Percentiles rank a stretch among this genome's conserved stretches.
Conservation (phyloP, 2,113 vertebrate genomes). For the Amblyopsis rosae region DNA sequence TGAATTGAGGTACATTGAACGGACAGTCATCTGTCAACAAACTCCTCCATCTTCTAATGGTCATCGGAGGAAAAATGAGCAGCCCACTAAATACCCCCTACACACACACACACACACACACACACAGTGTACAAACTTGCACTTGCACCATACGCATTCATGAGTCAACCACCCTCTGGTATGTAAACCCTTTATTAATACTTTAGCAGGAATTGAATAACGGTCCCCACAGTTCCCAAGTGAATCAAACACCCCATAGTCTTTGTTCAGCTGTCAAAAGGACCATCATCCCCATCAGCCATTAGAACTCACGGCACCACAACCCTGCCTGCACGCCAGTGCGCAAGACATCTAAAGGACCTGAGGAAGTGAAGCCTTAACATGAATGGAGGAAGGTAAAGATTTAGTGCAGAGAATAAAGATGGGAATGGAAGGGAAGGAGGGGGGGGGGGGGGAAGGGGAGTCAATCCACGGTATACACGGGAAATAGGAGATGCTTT, state of each 20-base stretch:
- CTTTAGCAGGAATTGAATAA: conserved; percentile 77
- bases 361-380: conserved; percentile 19
- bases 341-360: conserved; percentile 9
- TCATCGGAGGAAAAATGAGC: conserved; percentile 55
- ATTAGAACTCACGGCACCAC: conserved; percentile 22
- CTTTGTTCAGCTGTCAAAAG: conserved; percentile 64
- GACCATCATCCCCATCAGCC: conserved; percentile 7
- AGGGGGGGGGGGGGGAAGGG: conserved; percentile 12
- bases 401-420: conserved; percentile 32
- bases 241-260: conserved; percentile 64
- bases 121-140: conserved; percentile 22
- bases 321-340: conserved; percentile 30
- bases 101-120: conserved; percentile 23
- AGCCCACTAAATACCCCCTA: conserved; percentile 39
- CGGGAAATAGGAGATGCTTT: conserved; percentile 62
- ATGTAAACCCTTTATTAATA: conserved; percentile 76
- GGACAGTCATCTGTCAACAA: conserved; percentile 38
- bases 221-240: conserved; percentile 60
- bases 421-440: conserved; percentile 3
- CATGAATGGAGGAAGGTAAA: conserved; percentile 25
- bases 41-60: conserved; percentile 35
- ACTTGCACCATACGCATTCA: conserved; percentile 38
- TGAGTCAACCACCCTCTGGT: conserved; percentile 51
- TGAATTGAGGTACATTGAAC: conserved; percentile 34
- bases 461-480: conserved; percentile 21